These are phyloP conservation scores for Rhagoletis zephyria DNA, from an alignment of 1,140 invertebrate species.

Conservation along the genomic window DNA sequence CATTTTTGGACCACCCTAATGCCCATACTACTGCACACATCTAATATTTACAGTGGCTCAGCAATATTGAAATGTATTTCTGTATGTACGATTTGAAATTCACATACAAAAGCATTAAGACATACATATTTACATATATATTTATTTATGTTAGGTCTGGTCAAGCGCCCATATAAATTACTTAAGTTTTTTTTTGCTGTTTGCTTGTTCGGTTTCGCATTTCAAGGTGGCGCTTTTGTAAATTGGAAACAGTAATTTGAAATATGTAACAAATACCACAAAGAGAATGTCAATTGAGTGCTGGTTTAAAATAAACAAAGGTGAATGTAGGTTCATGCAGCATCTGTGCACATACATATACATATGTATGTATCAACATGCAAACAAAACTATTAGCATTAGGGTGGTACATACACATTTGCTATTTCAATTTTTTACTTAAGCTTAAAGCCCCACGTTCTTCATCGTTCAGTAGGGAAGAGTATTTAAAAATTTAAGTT, in stretches of 20 bases:
- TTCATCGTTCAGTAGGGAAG: too few species aligned
- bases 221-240: slow-evolving; percentile 44
- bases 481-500: too few species aligned
- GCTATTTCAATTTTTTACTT: too few species aligned
- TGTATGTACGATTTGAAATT: too few species aligned
- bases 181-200: neutral
- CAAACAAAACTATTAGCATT: neutral
- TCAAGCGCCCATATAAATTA: neutral
- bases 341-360: neutral
- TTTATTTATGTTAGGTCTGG: neutral
- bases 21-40: too few species aligned
- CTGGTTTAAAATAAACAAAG: neutral
- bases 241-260: slow-evolving; percentile 9
- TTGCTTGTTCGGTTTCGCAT: neutral
- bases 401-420: neutral
- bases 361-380: neutral
- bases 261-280: slow-evolving; percentile 25
- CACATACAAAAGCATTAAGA: neutral
- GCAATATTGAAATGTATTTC: too few species aligned
- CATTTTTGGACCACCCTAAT: too few species aligned
- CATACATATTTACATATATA: neutral
- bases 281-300: slow-evolving; percentile 42
- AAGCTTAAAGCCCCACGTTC: too few species aligned
- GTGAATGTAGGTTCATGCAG: too few species aligned
- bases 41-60: too few species aligned